Base-by-base conservation (phyloP, 1,140 invertebrate species). In the Trachymyrmex cornetzi region DNA sequence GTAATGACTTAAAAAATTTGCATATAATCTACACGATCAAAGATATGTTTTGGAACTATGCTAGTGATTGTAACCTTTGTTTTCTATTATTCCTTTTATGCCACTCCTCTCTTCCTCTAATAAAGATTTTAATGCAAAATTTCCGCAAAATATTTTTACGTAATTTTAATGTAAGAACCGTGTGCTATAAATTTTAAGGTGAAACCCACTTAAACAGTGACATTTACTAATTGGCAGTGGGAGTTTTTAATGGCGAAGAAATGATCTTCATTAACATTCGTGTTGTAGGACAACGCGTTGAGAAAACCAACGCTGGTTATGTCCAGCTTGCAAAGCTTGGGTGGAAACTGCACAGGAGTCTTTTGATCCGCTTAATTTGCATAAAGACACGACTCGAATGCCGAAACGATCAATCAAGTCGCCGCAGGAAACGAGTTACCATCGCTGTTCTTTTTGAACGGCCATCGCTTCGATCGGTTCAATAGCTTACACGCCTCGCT, bases 401-500 rank as follows among this genome's bases (percentile, higher is more conserved):
- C 69, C 59, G 59, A 88, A 88, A 75, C 89, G 89, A 93, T 92
- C 89, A 92, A 91, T 92, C 91, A 92, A 91, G 89, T 90, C n/a
- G 55, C 50, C 53, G 48, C 57, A 75, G 38, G 71, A 86, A 87
- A 87, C 75, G 71, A 77, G 77, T 48, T 69, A 75, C 48, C 22
- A 81, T 77, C 88, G 64, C 22, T 38, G 59, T 64, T 69, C 67
- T 27, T 64, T 57, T 84, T 48, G 24, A 48, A 24, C 5, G 38
- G 12, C 50, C 61, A 14, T 57, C 22, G 69, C 9, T 69, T 57
- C 48, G 88, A 88, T 88, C 66, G 74, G 72, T 50, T n/a, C 82
- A 22, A 66, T 64, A 79, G 59, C 57, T 85, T 67, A 66, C 48
- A 80, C 87, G 75, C 75, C 69, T 77, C 61, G 61, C 34, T 59